Conservation (phyloP, 2,797 vertebrate species). For the Thamnophis elegans region DNA sequence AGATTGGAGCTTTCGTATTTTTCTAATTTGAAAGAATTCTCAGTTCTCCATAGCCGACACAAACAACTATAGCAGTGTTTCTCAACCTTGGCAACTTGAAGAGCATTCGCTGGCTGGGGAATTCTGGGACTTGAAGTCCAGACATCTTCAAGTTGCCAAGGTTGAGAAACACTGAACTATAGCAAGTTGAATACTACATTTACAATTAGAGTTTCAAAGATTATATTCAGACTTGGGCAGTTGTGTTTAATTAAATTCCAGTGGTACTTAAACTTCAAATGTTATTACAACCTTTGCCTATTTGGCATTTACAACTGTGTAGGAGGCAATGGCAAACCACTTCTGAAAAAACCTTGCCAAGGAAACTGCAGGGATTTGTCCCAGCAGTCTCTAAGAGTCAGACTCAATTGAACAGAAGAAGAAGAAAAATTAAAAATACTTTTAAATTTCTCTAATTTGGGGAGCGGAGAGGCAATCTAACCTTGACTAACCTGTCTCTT, state of each 20-base stretch:
- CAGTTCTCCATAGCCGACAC: neutral
- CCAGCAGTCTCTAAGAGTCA: neutral
- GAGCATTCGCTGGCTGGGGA: too few relatives aligned
- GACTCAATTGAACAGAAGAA: neutral
- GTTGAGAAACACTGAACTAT: too few relatives aligned
- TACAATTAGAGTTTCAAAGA: conserved; percentile 14
- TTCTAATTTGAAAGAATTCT: neutral
- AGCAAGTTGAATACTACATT: neutral
- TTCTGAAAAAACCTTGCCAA: neutral
- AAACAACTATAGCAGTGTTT: neutral
- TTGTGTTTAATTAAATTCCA: conserved; percentile 16
- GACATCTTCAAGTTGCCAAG: too few relatives aligned
- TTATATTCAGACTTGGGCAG: conserved; percentile 9
- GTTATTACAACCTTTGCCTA: conserved; percentile 19
- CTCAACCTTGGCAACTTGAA: too few relatives aligned
- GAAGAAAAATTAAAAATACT: neutral
- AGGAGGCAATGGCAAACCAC: neutral
- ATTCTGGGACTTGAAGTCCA: too few relatives aligned
- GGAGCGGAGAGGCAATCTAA: neutral
- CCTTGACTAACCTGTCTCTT: neutral
- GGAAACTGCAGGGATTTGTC: neutral
- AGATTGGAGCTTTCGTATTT: neutral
- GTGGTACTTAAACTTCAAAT: neutral
- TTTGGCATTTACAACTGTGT: conserved; percentile 9
- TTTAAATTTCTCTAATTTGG: neutral